Conservation (phyloP, 2,113 vertebrate genomes). For the Phyllostomus hastatus region DNA sequence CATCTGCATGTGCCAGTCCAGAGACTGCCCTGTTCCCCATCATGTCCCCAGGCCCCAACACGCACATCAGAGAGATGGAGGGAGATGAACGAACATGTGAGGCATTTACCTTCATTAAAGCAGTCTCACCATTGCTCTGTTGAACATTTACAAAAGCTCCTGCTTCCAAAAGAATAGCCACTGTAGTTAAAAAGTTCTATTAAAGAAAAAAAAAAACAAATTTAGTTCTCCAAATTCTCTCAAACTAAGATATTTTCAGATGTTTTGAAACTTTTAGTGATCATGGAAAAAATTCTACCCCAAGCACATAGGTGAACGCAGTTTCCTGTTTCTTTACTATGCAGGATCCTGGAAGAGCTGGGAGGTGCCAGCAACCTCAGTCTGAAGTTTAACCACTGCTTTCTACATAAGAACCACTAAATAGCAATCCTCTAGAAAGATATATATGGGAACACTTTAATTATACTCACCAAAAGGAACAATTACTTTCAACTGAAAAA, state of each 20-base stretch:
- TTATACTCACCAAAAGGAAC: not conserved
- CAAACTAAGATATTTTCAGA: not conserved
- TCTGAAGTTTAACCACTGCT: not conserved
- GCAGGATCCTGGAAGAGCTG: not conserved
- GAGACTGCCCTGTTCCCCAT: not conserved
- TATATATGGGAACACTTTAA: not conserved
- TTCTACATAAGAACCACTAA: not conserved
- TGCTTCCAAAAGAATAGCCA: slow-evolving; percentile 95
- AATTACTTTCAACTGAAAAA: not conserved
- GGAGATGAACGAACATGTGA: accelerated
- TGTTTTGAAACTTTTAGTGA: not conserved
- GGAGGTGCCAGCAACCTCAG: not conserved
- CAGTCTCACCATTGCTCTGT: slow-evolving; percentile 92
- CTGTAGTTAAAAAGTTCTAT: slow-evolving; percentile 96
- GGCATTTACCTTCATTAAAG: slow-evolving; percentile 92
- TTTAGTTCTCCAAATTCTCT: not conserved
- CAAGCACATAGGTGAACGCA: not conserved
- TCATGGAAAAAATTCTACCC: not conserved
- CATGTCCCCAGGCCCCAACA: not conserved
- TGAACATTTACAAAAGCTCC: slow-evolving; percentile 93
- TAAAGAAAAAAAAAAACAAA: not conserved
- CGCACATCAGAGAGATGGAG: not conserved
- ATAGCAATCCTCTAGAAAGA: not conserved
- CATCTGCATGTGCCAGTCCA: not conserved
- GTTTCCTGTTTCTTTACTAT: not conserved